Conservation (phyloP, 2,888 invertebrate species). For the Atrina japonica region DNA sequence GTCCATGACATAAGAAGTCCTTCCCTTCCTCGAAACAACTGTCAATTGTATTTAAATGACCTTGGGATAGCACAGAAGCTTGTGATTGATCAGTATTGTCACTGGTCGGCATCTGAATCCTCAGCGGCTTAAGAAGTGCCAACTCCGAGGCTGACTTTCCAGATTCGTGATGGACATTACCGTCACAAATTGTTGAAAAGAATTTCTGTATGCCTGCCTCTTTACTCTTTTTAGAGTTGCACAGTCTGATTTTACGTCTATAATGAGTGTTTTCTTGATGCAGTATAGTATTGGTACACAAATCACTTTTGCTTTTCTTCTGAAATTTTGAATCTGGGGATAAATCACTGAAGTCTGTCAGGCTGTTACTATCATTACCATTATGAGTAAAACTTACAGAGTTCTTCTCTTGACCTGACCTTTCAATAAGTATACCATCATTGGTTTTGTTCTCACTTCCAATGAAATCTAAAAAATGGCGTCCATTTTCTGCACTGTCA, state of each 20-base stretch:
- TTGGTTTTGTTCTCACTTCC: background rate
- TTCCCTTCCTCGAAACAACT: constrained; percentile 50
- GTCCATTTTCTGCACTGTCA: background rate
- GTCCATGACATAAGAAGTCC: constrained; percentile 47
- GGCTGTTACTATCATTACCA: no score
- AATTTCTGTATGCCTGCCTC: no score
- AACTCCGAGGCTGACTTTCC: background rate
- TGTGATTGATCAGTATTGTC: background rate
- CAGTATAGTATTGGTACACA: no score
- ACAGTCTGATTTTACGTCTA: background rate
- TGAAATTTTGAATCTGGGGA: background rate
- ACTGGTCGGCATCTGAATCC: background rate
- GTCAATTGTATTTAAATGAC: constrained; percentile 49
- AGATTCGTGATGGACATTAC: background rate
- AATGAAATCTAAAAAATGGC: constrained; percentile 13
- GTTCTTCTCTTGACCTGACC: no score
- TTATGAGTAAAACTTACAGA: no score
- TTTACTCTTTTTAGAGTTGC: no score
- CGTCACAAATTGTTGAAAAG: no score
- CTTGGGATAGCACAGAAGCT: constrained; percentile 24
- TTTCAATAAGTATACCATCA: no score
- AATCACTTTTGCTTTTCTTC: background rate
- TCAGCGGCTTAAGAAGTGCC: constrained; percentile 15
- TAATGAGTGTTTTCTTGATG: no score
- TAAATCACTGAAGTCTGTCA: no score